These are phyloP conservation scores for Caenorhabditis brenneri DNA, from an alignment of 1,140 invertebrate species.

Conservation along the genomic window DNA sequence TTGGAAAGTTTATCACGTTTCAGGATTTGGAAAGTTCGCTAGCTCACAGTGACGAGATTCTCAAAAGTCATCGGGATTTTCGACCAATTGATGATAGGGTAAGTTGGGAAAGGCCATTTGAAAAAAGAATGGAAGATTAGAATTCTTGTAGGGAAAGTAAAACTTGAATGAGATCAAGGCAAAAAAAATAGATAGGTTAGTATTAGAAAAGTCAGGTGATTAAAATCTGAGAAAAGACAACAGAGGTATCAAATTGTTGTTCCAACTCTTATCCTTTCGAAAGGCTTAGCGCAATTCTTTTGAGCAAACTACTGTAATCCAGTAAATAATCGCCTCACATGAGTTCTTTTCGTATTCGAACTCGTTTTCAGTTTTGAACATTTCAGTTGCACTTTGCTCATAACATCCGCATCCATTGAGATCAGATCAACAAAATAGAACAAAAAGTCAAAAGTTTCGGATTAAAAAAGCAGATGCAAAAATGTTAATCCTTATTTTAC, in stretches of 20 bases:
- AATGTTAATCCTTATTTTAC: not conserved
- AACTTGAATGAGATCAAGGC: too few relatives aligned
- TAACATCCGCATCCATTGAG: not conserved
- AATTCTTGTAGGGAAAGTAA: too few relatives aligned
- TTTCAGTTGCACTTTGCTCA: not conserved
- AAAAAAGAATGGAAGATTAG: too few relatives aligned
- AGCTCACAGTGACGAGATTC: not conserved
- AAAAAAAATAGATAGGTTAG: too few relatives aligned
- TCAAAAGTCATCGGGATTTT: constrained; percentile 14
- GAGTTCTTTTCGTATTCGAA: not conserved
- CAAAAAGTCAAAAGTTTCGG: not conserved
- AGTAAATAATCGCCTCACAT: not conserved
- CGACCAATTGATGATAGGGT: constrained; percentile 12
- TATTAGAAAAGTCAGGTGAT: not conserved
- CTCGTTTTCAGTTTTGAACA: not conserved
- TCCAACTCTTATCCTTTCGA: not conserved
- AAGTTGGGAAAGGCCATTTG: not conserved
- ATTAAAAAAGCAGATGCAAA: not conserved
- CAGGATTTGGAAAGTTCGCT: not conserved
- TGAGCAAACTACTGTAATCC: not conserved
- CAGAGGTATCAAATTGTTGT: not conserved
- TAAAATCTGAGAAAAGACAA: not conserved
- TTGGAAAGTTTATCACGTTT: not conserved
- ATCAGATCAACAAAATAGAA: not conserved
- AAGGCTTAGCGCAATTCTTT: not conserved